Percentiles rank a stretch among this genome's conserved stretches.
Evolutionary conservation across 64 coral and sea anemone species (phyloP).

Genomic region (Astreopora myriophthalma): DNA sequence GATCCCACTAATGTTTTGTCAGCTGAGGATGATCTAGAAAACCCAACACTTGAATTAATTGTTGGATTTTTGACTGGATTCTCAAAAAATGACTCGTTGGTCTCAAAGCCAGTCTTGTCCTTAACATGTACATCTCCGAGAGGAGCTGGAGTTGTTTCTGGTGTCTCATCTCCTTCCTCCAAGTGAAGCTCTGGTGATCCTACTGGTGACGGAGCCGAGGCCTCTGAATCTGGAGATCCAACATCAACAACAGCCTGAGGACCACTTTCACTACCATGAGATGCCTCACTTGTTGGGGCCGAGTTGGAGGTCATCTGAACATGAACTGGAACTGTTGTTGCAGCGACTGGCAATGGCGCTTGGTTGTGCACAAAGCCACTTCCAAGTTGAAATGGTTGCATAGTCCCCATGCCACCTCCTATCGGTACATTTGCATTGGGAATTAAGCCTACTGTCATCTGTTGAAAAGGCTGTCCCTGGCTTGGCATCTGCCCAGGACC

Average conservation of each 20-base stretch:
- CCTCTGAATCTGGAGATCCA: constrained; percentile 78
- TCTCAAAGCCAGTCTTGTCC: constrained; percentile 59
- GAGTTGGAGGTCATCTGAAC: constrained; percentile 19
- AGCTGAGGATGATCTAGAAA: background rate
- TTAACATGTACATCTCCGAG: constrained; percentile 42
- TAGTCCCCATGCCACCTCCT: background rate
- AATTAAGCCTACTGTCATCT: background rate
- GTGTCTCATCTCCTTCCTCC: constrained; percentile 75
- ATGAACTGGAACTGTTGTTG: constrained; percentile 21
- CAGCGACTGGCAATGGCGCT: constrained; percentile 24
- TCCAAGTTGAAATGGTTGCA: constrained; percentile 16
- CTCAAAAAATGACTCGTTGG: constrained; percentile 66
- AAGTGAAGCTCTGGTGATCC: constrained; percentile 84
- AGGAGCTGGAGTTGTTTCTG: constrained; percentile 66
- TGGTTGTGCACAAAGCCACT: constrained; percentile 14
- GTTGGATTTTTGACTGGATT: background rate
- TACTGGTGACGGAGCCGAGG: constrained; percentile 83
- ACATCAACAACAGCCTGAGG: background rate
- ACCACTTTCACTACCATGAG: background rate
- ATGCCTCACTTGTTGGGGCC: background rate
- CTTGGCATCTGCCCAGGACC: background rate
- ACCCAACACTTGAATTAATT: background rate
- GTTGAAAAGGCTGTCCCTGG: constrained; percentile 7
- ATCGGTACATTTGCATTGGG: background rate
- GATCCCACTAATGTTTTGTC: background rate